Evolutionary conservation across 2,113 vertebrate genomes (phyloP).

Genomic region (Nothobranchius kuhntae): DNA sequence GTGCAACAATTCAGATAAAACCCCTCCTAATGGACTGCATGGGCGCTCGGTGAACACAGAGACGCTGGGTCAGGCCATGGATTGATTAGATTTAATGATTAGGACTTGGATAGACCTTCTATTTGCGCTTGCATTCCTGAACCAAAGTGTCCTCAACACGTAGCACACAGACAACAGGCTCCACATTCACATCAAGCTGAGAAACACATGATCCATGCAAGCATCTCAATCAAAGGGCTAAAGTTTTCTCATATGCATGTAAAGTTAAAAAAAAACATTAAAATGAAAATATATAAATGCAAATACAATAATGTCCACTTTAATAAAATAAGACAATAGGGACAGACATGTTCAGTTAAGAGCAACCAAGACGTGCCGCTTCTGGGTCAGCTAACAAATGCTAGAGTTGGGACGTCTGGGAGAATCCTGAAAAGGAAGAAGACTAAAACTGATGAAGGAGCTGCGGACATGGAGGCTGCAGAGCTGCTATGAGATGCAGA

Average conservation of each 20-base stretch:
- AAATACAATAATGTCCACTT: constrained; percentile 63
- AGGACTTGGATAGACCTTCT: constrained; percentile 40
- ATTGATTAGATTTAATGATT: constrained; percentile 78
- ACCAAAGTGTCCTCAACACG: constrained; percentile 47
- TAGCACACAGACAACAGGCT: constrained; percentile 58
- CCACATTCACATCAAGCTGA: constrained; percentile 56
- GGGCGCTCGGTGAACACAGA: constrained; percentile 21
- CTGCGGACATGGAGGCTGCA: constrained; percentile 34
- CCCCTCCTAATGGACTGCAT: background rate
- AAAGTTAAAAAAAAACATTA: constrained; percentile 42
- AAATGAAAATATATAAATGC: constrained; percentile 32
- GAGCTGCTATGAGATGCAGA: constrained; percentile 26
- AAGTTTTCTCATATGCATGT: constrained; percentile 55
- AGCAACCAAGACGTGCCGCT: constrained; percentile 46
- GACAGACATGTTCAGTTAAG: constrained; percentile 43
- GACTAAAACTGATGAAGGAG: constrained; percentile 9
- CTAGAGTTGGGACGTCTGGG: constrained; percentile 38
- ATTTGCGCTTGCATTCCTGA: constrained; percentile 39
- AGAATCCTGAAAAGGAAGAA: constrained; percentile 17
- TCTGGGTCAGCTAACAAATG: constrained; percentile 30
- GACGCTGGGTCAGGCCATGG: constrained; percentile 55
- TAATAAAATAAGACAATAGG: constrained; percentile 50
- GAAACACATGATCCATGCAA: constrained; percentile 55
- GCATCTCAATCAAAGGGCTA: constrained; percentile 44
- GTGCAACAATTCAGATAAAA: constrained; percentile 23